phyloP scores from a whole-genome alignment of 2,888 invertebrate genomes.

The Stenoptilia bipunctidactyla region DNA sequence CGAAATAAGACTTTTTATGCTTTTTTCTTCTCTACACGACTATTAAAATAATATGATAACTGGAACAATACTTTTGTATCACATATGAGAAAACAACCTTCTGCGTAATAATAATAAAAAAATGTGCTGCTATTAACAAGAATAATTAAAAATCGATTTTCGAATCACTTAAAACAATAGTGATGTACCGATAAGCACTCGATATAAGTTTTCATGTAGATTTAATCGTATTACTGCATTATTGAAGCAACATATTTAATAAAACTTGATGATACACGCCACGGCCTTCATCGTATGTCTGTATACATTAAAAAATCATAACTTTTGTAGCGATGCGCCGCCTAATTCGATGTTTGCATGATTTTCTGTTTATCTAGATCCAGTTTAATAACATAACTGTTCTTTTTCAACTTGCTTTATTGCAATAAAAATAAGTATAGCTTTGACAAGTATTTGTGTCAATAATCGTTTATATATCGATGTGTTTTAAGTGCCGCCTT shows the following conservation, averaged over 20 bases:
- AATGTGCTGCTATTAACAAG: no score
- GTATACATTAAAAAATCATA: slow-evolving; percentile 46
- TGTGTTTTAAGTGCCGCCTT: slow-evolving; percentile 12
- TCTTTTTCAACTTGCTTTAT: no score
- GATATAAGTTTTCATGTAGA: slow-evolving; percentile 43
- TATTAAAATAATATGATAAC: no score
- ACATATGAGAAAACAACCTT: no score
- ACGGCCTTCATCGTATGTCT: slow-evolving; percentile 32
- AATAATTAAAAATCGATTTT: slow-evolving; percentile 37
- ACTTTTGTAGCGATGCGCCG: slow-evolving; percentile 41
- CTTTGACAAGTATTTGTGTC: no score
- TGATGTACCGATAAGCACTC: slow-evolving; percentile 44
- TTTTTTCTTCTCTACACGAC: no score
- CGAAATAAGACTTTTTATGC: no score
- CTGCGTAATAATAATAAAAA: no score
- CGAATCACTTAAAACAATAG: slow-evolving; percentile 51
- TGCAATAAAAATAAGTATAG: no score
- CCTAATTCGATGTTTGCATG: slow-evolving; percentile 34
- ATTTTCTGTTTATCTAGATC: slow-evolving; percentile 14
- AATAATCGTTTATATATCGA: no score
- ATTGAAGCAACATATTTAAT: slow-evolving; percentile 52
- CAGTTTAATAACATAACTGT: no score
- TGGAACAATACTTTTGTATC: no score
- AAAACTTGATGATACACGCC: slow-evolving; percentile 63
- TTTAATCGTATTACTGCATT: slow-evolving; percentile 56